phyloP scores from a whole-genome alignment of 2,888 invertebrate species.

The Spodoptera picta region DNA sequence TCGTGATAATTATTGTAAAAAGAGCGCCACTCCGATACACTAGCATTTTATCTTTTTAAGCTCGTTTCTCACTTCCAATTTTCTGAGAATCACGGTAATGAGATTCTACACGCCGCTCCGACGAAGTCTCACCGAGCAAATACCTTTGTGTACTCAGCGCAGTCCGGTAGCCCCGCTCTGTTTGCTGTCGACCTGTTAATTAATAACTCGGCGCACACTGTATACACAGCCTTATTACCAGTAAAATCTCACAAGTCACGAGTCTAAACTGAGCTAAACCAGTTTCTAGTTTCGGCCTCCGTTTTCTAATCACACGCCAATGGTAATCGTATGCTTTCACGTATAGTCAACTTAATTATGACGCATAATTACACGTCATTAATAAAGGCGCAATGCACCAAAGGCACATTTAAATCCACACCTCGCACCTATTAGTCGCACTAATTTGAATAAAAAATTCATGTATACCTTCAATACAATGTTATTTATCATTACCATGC shows the following conservation, averaged over 20 bases:
- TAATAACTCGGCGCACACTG: slow-evolving; percentile 86
- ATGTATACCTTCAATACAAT: slow-evolving; percentile 83
- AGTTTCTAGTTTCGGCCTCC: slow-evolving; percentile 74
- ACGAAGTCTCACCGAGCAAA: slow-evolving; percentile 80
- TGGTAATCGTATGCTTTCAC: slow-evolving; percentile 60
- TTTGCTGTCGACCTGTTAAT: slow-evolving; percentile 89
- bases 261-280: slow-evolving; percentile 79
- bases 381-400: slow-evolving; percentile 76
- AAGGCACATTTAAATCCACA: slow-evolving; percentile 79
- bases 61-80: slow-evolving; percentile 85
- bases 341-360: slow-evolving; percentile 49
- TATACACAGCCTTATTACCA: slow-evolving; percentile 88
- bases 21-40: slow-evolving; percentile 63
- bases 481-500: slow-evolving; percentile 86
- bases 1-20: slow-evolving; percentile 61
- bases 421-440: slow-evolving; percentile 79
- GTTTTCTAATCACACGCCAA: slow-evolving; percentile 82
- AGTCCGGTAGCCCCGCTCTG: slow-evolving; percentile 85
- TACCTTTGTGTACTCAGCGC: slow-evolving; percentile 83
- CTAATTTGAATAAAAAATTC: slow-evolving; percentile 88
- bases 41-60: slow-evolving; percentile 81
- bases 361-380: slow-evolving; percentile 69
- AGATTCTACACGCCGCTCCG: slow-evolving; percentile 83
- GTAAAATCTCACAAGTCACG: slow-evolving; percentile 89
- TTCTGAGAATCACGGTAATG: slow-evolving; percentile 86